Evolutionary conservation across 2,888 invertebrate genomes (phyloP), one percentile per base, ranked within the genome.

Genomic region (Caenorhabditis plicata): DNA sequence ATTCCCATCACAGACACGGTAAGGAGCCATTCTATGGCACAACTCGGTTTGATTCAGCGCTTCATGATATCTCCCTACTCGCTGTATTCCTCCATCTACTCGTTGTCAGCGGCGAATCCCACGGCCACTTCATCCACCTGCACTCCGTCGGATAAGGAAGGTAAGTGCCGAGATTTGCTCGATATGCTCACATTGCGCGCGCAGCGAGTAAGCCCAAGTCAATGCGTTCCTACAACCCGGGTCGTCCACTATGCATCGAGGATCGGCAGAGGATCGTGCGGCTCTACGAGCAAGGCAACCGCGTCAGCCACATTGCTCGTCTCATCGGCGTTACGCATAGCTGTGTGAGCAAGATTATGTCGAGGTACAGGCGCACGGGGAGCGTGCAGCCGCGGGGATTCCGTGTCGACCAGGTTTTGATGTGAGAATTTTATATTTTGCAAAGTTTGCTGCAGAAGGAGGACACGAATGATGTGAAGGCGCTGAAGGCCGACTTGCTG

Each of bases 341-440:
- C 26, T 76, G 76, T 43, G 74, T 76, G 4, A 66, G 66, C 27
- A 76, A 76, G 51, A 75, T 76, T 38, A 76, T 76, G 76, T 64
- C 70, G 11, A 64, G 70, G 63, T 75, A 73, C 55, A 74, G 75
- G 8, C 65, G 73, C 3, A 75, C 75, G 2, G 75, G 75, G 26
- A 68, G 68, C 32, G 73, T 75, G 57, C 64, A 66, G 32, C 75
- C 75, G 7, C 68, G 75, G 31, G 67, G 70, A 17, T 56, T 47
- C 42, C 41, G 54, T 22, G 41, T 40, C 22, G 25, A 43, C 8
- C 57, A 63, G 27, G 55, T 57, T 23, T n/a, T n/a, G n/a, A n/a
- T n/a, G n/a, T n/a, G n/a, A n/a, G n/a, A n/a, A n/a, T n/a, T n/a
- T n/a, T n/a, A n/a, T n/a, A n/a, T n/a, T n/a, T n/a, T n/a, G n/a